phyloP scores from a whole-genome alignment of 2,888 invertebrate species.

The Chrysina gloriosa region DNA sequence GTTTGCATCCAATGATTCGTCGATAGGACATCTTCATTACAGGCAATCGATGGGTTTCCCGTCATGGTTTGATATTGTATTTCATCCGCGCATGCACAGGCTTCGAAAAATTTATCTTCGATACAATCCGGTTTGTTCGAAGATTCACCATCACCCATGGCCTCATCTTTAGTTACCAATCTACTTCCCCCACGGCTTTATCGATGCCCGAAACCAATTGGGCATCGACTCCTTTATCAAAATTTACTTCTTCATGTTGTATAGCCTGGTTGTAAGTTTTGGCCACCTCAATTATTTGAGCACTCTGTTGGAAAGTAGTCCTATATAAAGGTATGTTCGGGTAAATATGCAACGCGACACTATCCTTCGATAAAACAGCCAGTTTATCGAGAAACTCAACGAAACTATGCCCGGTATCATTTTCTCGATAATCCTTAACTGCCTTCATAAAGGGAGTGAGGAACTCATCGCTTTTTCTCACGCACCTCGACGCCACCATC shows the following conservation, averaged over 20 bases:
- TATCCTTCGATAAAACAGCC: conserved; percentile 43
- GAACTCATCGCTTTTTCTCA: conserved; percentile 47
- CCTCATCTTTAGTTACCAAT: neutral
- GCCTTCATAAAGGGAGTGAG: conserved; percentile 54
- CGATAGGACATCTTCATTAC: neutral
- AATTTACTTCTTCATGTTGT: neutral
- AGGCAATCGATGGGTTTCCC: neutral
- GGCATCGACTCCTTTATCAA: neutral
- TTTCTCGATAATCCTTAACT: conserved; percentile 48
- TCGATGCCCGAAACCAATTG: neutral
- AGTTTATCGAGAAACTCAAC: conserved; percentile 53
- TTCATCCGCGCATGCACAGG: neutral
- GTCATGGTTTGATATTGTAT: too few relatives aligned
- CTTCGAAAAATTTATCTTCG: neutral
- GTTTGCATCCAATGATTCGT: conserved; percentile 31
- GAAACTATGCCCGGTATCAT: conserved; percentile 46
- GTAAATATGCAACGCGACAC: neutral
- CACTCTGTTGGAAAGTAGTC: conserved; percentile 7
- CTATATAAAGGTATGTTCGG: neutral
- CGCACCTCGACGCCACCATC: conserved; percentile 19
- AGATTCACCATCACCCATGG: neutral
- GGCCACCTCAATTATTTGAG: conserved; percentile 12
- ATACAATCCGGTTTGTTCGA: neutral
- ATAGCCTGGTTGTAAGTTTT: conserved; percentile 2
- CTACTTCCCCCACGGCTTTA: neutral